phyloP scores from a whole-genome alignment of 2,888 invertebrate species.

The Coenonympha arcania region DNA sequence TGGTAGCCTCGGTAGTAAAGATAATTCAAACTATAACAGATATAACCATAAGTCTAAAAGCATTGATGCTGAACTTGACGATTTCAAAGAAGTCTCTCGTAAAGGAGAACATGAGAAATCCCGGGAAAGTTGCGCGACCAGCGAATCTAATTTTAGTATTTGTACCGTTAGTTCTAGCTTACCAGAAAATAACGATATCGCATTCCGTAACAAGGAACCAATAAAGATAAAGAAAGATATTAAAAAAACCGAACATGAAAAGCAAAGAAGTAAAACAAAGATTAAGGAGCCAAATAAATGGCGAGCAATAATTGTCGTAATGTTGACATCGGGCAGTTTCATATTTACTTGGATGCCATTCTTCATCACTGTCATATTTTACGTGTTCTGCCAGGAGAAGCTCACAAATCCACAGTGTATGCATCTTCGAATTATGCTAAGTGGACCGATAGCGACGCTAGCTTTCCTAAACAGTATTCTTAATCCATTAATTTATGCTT shows the following conservation, averaged over 20 bases:
- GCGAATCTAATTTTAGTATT: conserved; percentile 48
- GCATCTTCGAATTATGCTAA: conserved; percentile 63
- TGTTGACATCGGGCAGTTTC: conserved; percentile 76
- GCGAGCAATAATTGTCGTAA: conserved; percentile 76
- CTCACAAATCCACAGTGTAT: conserved; percentile 62
- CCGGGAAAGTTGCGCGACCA: conserved; percentile 26
- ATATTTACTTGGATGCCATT: conserved; percentile 78
- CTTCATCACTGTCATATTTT: conserved; percentile 73
- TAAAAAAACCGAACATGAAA: conserved; percentile 8
- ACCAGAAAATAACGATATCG: conserved; percentile 32
- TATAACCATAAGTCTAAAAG: conserved; percentile 44
- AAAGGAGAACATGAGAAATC: conserved; percentile 11
- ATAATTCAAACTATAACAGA: conserved; percentile 18
- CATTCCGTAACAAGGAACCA: conserved; percentile 25
- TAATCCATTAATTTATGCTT: conserved; percentile 79
- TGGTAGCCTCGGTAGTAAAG: conserved; percentile 26
- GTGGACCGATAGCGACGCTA: conserved; percentile 74
- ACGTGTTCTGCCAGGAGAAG: conserved; percentile 69
- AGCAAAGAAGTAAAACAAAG: conserved; percentile 29
- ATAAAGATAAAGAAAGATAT: conserved; percentile 23
- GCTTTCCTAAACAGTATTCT: conserved; percentile 76
- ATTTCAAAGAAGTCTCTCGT: conserved; percentile 20
- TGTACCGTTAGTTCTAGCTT: conserved; percentile 42
- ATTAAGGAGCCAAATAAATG: conserved; percentile 66
- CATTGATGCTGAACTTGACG: conserved; percentile 42